A percentile compares a stretch with the other conserved stretches of the same genome.
phyloP scores from a whole-genome alignment of 1,140 invertebrate species.

The Microplitis mediator region DNA sequence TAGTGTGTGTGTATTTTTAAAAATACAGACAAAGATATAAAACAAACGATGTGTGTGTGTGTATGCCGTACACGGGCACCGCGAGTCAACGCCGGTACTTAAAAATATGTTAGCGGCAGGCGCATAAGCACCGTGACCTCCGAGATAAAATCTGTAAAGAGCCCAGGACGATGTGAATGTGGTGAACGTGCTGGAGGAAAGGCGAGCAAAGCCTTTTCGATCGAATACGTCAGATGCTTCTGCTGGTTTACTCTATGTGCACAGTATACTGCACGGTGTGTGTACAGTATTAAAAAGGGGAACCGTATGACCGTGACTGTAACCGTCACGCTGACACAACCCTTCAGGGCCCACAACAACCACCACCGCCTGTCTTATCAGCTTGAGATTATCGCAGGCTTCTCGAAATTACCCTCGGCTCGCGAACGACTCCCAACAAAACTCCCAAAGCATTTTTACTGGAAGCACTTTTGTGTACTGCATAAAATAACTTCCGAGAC shows the following conservation, averaged over 20 bases:
- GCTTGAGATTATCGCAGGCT: constrained; percentile 25
- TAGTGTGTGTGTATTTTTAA: not conserved
- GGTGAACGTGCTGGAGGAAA: constrained; percentile 35
- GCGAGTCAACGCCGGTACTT: constrained; percentile 50
- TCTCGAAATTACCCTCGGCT: constrained; percentile 21
- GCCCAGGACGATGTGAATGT: constrained; percentile 33
- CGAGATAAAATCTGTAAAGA: constrained; percentile 57
- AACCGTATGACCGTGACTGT: constrained; percentile 48
- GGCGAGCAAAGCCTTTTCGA: not conserved
- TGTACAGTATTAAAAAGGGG: constrained; percentile 23
- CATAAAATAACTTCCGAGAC: not conserved
- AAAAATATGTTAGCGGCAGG: constrained; percentile 59
- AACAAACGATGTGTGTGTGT: no score
- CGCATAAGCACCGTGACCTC: constrained; percentile 61
- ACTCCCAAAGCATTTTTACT: not conserved
- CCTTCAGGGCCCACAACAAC: constrained; percentile 28
- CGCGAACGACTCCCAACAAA: not conserved
- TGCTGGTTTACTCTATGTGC: constrained; percentile 17
- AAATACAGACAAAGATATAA: not conserved
- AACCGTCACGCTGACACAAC: constrained; percentile 45
- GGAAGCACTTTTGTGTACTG: not conserved
- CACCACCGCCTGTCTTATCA: constrained; percentile 28
- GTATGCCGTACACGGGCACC: constrained; percentile 11
- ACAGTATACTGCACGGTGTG: no score
- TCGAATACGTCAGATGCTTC: constrained; percentile 50